Evolutionary conservation across 2,888 invertebrate genomes (phyloP).

Genomic region (Lepas anatifera): DNA sequence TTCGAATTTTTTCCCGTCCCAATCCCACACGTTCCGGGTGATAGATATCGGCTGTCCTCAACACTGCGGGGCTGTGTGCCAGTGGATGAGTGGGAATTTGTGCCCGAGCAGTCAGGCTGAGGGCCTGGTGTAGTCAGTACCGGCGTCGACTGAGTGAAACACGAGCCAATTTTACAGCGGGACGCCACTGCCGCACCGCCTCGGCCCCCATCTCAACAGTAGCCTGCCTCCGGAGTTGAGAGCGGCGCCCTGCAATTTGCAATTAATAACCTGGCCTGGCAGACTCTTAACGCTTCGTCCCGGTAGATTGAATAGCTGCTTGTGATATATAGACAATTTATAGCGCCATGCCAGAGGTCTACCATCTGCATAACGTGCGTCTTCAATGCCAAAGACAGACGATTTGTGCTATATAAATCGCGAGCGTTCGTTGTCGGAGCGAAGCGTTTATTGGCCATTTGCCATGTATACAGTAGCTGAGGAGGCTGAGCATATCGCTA

Average conservation of each 20-base stretch:
- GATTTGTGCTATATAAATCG: not conserved
- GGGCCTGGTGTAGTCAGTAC: too few species aligned
- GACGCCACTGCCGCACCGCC: not conserved
- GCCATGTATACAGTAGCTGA: not conserved
- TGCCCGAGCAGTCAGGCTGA: too few species aligned
- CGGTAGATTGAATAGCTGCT: not conserved
- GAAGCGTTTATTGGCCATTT: slow-evolving; percentile 1
- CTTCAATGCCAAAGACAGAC: not conserved
- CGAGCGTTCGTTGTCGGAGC: not conserved
- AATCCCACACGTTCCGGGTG: too few species aligned
- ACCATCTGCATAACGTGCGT: too few species aligned
- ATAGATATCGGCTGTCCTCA: too few species aligned
- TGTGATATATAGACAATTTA: slow-evolving; percentile 5
- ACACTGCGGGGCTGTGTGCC: too few species aligned
- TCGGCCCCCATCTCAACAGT: not conserved
- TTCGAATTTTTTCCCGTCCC: too few species aligned
- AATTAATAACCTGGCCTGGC: not conserved
- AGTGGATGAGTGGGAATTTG: too few species aligned
- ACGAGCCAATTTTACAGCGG: not conserved
- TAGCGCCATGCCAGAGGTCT: not conserved
- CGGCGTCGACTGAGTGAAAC: not conserved
- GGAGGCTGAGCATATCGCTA: not conserved
- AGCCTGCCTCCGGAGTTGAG: not conserved
- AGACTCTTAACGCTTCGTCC: not conserved
- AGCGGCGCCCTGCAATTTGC: not conserved